Percentiles rank a stretch among this genome's conserved stretches.
phyloP scores from a whole-genome alignment of 2,113 vertebrate genomes.

The Chrysemys picta region DNA sequence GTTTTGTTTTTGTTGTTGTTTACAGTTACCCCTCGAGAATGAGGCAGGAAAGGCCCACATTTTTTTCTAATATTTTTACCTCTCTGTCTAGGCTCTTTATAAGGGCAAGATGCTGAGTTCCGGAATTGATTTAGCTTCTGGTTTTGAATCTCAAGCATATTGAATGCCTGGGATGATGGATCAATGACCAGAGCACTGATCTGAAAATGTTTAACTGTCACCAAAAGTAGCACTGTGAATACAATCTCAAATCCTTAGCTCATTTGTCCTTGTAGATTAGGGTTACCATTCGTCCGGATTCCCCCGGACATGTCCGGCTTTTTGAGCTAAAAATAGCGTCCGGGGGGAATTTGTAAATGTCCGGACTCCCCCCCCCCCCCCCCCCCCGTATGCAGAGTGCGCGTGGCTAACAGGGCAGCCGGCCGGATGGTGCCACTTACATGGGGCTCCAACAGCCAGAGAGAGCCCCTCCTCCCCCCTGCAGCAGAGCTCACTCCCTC shows the following conservation, averaged over 20 bases:
- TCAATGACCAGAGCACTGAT: neutral
- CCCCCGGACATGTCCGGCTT: too few relatives aligned
- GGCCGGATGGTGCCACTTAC: too few relatives aligned
- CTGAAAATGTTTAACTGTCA: neutral
- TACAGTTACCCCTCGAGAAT: neutral
- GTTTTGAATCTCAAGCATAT: slow-evolving; percentile 26
- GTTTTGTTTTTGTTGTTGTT: neutral
- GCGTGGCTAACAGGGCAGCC: too few relatives aligned
- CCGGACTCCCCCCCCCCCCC: too few relatives aligned
- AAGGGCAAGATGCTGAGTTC: neutral
- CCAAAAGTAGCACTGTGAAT: neutral
- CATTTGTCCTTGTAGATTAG: neutral
- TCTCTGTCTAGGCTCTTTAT: slow-evolving; percentile 3
- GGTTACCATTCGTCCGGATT: too few relatives aligned
- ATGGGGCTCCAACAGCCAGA: too few relatives aligned
- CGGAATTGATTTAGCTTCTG: slow-evolving; percentile 31
- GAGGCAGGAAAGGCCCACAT: slow-evolving; percentile 13
- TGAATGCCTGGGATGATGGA: slow-evolving; percentile 15
- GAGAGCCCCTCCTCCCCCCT: too few relatives aligned
- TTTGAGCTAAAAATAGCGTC: too few relatives aligned
- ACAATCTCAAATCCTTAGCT: neutral
- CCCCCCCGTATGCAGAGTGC: too few relatives aligned
- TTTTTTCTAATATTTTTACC: slow-evolving; percentile 30
- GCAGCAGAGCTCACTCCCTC: too few relatives aligned
- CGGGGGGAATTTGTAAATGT: too few relatives aligned